These are phyloP conservation scores for Rhopalosiphum nymphaeae DNA, from an alignment of 2,888 invertebrate species.

Conservation along the genomic window DNA sequence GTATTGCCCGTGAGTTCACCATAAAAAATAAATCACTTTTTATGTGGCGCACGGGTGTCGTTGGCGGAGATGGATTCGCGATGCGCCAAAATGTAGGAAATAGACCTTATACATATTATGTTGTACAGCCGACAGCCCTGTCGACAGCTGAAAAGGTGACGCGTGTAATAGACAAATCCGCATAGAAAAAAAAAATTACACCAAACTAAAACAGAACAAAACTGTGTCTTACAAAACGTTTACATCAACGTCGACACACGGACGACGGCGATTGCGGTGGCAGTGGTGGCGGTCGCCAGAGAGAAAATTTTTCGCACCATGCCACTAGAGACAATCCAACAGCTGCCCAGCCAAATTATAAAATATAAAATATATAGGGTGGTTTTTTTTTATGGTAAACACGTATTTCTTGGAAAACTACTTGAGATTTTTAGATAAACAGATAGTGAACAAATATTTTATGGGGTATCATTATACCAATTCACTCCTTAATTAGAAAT, in stretches of 20 bases:
- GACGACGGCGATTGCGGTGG: neutral
- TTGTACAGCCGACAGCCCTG: neutral
- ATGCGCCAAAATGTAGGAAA: slow-evolving; percentile 69
- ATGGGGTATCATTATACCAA: neutral
- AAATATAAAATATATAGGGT: neutral
- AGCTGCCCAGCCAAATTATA: neutral
- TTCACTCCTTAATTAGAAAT: neutral
- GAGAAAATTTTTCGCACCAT: neutral
- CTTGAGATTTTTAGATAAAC: neutral
- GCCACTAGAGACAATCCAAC: neutral
- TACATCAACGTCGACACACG: neutral
- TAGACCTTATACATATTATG: neutral
- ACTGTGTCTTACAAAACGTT: neutral
- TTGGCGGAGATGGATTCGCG: neutral
- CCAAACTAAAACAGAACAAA: neutral
- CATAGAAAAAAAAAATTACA: neutral
- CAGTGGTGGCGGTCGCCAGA: neutral
- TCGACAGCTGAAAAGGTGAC: neutral
- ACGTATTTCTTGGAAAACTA: neutral
- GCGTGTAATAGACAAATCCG: neutral
- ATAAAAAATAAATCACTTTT: neutral
- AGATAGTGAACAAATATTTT: neutral
- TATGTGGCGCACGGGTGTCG: neutral
- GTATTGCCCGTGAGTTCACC: neutral
- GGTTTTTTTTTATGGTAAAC: neutral